Conservation (phyloP, 2,113 vertebrate species). For the Dicerorhinus sumatrensis region DNA sequence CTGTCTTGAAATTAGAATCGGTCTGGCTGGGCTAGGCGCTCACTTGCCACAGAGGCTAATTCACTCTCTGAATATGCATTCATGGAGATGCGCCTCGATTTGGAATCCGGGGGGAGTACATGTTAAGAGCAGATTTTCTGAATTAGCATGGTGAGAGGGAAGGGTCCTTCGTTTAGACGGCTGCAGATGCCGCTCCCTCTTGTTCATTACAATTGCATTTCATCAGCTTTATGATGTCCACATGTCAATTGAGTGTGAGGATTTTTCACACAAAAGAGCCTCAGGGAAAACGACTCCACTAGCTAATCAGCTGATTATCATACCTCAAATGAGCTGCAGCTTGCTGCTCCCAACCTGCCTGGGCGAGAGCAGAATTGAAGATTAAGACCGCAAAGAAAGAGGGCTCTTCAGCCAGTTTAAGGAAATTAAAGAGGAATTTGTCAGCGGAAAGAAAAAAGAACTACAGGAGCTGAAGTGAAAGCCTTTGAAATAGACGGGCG, state of each 20-base stretch:
- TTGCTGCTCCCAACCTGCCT: slow-evolving; percentile 89
- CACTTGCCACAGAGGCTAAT: slow-evolving; percentile 93
- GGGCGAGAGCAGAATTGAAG: slow-evolving; percentile 88
- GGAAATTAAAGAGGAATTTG: slow-evolving; percentile 88
- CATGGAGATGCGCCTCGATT: slow-evolving; percentile 94
- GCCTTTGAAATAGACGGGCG: slow-evolving; percentile 82
- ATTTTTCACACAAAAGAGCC: slow-evolving; percentile 99
- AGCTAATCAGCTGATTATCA: slow-evolving; percentile 99
- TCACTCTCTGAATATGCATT: slow-evolving; percentile 99
- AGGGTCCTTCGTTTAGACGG: slow-evolving; percentile 96
- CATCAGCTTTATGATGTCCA: slow-evolving; percentile 99
- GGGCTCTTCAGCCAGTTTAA: slow-evolving; percentile 85
- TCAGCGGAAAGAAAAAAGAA: slow-evolving; percentile 80
- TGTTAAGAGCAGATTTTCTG: slow-evolving; percentile 98
- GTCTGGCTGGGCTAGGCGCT: slow-evolving; percentile 93
- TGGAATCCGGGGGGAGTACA: slow-evolving; percentile 96
- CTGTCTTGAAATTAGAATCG: slow-evolving; percentile 99
- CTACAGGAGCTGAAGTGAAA: slow-evolving; percentile 66
- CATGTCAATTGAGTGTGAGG: slow-evolving; percentile 99
- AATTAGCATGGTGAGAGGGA: slow-evolving; percentile 99
- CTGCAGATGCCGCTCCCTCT: slow-evolving; percentile 99
- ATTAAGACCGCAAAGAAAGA: slow-evolving; percentile 88
- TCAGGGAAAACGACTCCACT: slow-evolving; percentile 98
- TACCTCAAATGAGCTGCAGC: slow-evolving; percentile 97
- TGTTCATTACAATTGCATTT: slow-evolving; percentile 99